phyloP scores from a whole-genome alignment of 2,888 invertebrate species.

The Ophion ellenae region DNA sequence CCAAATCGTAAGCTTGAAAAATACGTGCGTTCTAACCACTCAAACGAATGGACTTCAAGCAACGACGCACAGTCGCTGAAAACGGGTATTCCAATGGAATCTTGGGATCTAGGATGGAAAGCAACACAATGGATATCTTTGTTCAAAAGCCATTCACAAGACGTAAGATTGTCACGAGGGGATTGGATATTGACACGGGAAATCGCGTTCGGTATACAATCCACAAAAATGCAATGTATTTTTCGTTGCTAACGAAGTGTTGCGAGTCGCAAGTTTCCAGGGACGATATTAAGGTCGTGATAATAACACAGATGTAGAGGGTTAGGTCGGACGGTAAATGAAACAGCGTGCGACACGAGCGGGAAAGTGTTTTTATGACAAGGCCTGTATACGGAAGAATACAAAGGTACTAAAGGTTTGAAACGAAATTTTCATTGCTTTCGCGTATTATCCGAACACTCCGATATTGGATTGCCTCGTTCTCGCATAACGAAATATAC shows the following conservation, averaged over 20 bases:
- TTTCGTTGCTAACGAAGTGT: background rate
- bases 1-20: background rate
- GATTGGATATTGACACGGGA: background rate
- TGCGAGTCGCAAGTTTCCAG: background rate
- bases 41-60: no score
- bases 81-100: background rate
- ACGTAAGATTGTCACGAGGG: background rate
- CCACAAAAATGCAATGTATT: background rate
- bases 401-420: background rate
- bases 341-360: background rate
- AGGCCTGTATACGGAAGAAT: background rate
- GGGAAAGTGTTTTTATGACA: background rate
- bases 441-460: background rate
- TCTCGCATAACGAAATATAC: conserved; percentile 11
- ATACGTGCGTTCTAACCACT: background rate
- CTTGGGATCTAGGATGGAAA: background rate
- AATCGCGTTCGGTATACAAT: background rate
- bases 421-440: background rate
- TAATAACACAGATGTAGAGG: background rate
- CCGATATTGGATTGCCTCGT: background rate
- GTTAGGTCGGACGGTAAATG: conserved; percentile 20
- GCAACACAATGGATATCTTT: background rate
- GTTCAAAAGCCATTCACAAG: background rate
- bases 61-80: background rate
- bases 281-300: conserved; percentile 18